phyloP scores from a whole-genome alignment of 2,888 invertebrate genomes.

The Drosophila rellima region DNA sequence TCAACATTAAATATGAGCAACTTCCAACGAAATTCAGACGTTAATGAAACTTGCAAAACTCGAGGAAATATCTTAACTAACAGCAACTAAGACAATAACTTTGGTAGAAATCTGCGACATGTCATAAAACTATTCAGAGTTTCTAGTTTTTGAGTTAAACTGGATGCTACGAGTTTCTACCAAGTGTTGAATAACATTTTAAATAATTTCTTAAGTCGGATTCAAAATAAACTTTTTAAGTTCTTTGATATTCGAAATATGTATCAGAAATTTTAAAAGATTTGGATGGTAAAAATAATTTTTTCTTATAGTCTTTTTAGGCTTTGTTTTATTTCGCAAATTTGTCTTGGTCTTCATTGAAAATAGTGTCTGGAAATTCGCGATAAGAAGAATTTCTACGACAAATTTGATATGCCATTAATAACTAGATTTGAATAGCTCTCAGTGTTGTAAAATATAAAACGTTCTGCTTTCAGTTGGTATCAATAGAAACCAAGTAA shows the following conservation, averaged over 20 bases:
- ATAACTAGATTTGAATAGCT: too few relatives aligned
- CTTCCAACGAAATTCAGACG: slow-evolving; percentile 8
- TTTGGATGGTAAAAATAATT: background rate
- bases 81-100: background rate
- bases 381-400: background rate
- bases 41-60: slow-evolving; percentile 9
- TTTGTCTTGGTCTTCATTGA: background rate
- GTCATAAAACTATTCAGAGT: background rate
- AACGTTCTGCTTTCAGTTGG: background rate
- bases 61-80: slow-evolving; percentile 4
- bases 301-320: too few relatives aligned
- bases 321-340: too few relatives aligned
- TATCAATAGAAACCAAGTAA: background rate
- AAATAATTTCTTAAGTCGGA: background rate
- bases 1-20: slow-evolving; percentile 15
- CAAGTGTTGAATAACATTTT: background rate
- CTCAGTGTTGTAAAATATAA: too few relatives aligned
- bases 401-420: too few relatives aligned
- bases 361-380: background rate
- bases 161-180: background rate
- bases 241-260: background rate
- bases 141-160: background rate
- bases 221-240: background rate
- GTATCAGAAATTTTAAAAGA: background rate
- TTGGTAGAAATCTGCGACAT: background rate